Evolutionary conservation across 2,113 vertebrate genomes (phyloP), one percentile per base, ranked within the genome.

Genomic region (Chaetura pelagica): DNA sequence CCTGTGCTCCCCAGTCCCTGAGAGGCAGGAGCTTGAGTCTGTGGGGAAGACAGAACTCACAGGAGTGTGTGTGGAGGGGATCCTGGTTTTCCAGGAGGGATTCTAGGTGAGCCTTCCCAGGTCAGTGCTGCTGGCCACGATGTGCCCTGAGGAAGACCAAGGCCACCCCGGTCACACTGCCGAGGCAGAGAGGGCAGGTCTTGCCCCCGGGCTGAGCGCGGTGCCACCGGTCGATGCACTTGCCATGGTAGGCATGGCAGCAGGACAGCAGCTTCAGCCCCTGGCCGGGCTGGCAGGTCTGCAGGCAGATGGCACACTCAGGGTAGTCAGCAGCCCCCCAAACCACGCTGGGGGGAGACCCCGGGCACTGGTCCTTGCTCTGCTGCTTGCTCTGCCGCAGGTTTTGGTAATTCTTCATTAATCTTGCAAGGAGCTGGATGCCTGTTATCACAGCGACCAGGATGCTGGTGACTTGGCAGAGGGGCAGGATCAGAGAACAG

Each of bases 171-270:
- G 98, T 98, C 73, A 99, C 98, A 0, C 97, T 94, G 54, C 97
- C 98, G 92, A 98, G 98, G 95, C 99, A 99, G 48, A 99, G 97
- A 0, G 99, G 99, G 79, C 99, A 99, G 4, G 98, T 98, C 89
- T 98, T 98, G 90, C 84, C 96, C 1, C 98, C 89, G 0, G 80
- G 72, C 77, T 79, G 96, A 18, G 87, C 44, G 0, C 38, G 1
- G 84, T 99, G 98, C 99, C 99, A 99, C 12, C 97, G 98, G 93
- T 99, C 98, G 1, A 99, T 98, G 93, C 99, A 99, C 21, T 94
- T 96, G 90, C 98, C 75, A 77, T 99, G 99, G 91, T 98, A 99
- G 13, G 97, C 95, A 1, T 98, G 98, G 4, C 93, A 85, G 77
- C 98, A 98, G 32, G 98, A 97, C 16, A 98, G 89, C 64, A 97